Base-by-base conservation (phyloP, 35 echinoderm and acorn worm genomes). In the Lytechinus variegatus region DNA sequence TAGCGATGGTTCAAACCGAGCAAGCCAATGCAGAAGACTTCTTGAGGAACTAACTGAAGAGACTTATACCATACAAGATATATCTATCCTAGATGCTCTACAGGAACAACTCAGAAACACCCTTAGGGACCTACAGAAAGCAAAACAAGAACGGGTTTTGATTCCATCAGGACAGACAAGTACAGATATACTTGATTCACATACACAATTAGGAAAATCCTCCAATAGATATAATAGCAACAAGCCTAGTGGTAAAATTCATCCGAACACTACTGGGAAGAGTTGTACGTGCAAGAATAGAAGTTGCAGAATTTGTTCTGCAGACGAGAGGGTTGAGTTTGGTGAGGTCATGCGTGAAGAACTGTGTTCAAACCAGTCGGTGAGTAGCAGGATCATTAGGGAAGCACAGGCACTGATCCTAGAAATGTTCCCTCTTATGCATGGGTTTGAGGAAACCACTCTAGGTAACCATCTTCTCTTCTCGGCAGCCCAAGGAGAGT, bases 401-500 rank as follows among this genome's bases (percentile, higher is more conserved):
- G n/a, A 55, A 28, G 92, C 92, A 11, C 92, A 93, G 92, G 53
- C 13, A n/a, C n/a, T 93, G 16, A 54, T 93, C 11, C 92, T 53
- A 10, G 92, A 93, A 8, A 93, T 53, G 55, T 93, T 93, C 54
- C 92, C 92, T 54, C 9, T 28, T 55, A 9, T 93, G 92, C 92
- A 93, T 54, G 92, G 92, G 9, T 93, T 93, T 24, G 92, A 93
- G 52, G 92, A 93, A 14, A 13, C 52, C 8, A 57, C 54, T 10
- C 92, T 93, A 14, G 92, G 92, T 55, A 13, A 27, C 8, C 92
- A 93, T 24, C 13, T 93, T 54, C 92, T 93, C 3, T 93, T 93
- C 54, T 93, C 92, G 14, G 92, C 92, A n/a, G 92, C 92, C 12
- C 92, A 54, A 16, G 92, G 92, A 10, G 92, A 93, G 54, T 93